phyloP scores from a whole-genome alignment of 1,140 invertebrate genomes.

The Drosophila pectinifera region DNA sequence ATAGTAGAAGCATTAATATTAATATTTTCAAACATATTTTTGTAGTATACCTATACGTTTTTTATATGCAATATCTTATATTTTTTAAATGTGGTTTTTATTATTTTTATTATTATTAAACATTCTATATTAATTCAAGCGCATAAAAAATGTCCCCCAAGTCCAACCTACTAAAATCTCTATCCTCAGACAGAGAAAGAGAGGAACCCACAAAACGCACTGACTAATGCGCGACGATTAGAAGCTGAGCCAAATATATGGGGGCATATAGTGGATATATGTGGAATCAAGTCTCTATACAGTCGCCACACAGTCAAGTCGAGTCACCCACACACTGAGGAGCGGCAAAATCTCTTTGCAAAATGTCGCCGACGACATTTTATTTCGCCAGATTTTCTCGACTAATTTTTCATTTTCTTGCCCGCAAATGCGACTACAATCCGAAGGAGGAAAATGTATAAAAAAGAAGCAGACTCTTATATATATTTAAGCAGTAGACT shows the following conservation, averaged over 20 bases:
- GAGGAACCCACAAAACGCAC: conserved; percentile 37
- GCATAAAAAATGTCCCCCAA: not conserved
- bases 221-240: conserved; percentile 80
- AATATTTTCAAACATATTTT: no score
- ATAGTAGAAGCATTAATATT: no score
- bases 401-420: conserved; percentile 84
- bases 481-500: conserved; percentile 37
- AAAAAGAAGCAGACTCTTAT: conserved; percentile 2
- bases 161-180: not conserved
- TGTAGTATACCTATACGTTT: no score
- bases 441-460: conserved; percentile 13
- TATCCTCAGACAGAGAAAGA: not conserved
- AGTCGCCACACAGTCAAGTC: conserved; percentile 1
- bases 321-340: conserved; percentile 11
- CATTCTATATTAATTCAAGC: not conserved
- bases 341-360: conserved; percentile 71
- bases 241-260: conserved; percentile 54
- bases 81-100: no score
- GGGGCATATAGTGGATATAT: conserved; percentile 25
- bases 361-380: conserved; percentile 85
- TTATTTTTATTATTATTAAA: no score
- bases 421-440: conserved; percentile 50
- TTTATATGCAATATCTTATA: not conserved
- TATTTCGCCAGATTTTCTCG: conserved; percentile 84
- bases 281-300: conserved; percentile 10